phyloP scores from a whole-genome alignment of 2,113 vertebrate species.

The Pteropus alecto region DNA sequence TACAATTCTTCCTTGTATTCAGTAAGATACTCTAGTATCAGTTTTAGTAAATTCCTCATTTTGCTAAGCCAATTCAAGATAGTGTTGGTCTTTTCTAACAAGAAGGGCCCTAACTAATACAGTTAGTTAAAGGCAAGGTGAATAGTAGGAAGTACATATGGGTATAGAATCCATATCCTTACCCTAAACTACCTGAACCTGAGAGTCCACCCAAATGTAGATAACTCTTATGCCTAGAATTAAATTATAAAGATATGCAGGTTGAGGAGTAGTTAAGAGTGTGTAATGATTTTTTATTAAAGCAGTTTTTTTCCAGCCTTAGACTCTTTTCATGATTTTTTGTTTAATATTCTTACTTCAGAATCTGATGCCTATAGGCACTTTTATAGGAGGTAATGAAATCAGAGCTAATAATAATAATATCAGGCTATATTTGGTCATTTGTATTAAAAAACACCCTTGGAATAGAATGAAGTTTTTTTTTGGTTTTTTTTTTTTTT shows the following conservation, averaged over 20 bases:
- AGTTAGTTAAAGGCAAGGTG: background rate
- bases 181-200: background rate
- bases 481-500: slow-evolving; percentile 40
- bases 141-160: background rate
- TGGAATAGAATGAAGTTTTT: slow-evolving; percentile 72
- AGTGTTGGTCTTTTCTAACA: background rate
- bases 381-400: slow-evolving; percentile 75
- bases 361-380: slow-evolving; percentile 20
- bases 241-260: background rate
- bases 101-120: background rate
- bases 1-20: background rate
- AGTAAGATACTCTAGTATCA: background rate
- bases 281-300: slow-evolving; percentile 31
- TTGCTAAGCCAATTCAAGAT: slow-evolving; percentile 1
- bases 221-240: background rate
- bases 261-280: background rate
- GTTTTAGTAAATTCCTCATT: slow-evolving; percentile 17
- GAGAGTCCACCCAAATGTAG: background rate
- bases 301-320: background rate
- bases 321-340: slow-evolving; percentile 2
- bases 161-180: background rate
- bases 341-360: slow-evolving; percentile 59
- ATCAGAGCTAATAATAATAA: slow-evolving; percentile 75
- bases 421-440: slow-evolving; percentile 69
- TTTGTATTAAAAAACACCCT: slow-evolving; percentile 78